Base-by-base conservation (phyloP, 30 jellyfish, hydroid and myxozoan species). In the Calvadosia cruxmelitensis region DNA sequence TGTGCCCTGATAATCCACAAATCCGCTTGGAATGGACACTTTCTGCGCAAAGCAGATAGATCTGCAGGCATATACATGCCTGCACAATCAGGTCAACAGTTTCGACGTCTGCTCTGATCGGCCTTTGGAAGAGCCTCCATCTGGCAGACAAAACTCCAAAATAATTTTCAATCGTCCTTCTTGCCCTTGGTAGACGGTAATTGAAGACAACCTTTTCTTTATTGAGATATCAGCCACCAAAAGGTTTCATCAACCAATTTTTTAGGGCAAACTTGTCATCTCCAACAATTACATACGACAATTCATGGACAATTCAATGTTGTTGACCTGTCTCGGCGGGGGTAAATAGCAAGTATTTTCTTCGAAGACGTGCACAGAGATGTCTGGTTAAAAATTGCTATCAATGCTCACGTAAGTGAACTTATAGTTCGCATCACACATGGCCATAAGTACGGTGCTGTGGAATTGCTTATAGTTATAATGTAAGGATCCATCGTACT, bases 261-360 rank as follows among this genome's bases (percentile, higher is more conserved):
- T 76, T 71, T 52, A 83, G 63, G 27, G 91, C 85, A 75, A 84
- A 84, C 35, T 78, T 82, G 20, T 84, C 93, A 33, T 63, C 95
- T n/a, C 80, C 82, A 61, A 78, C 77, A 27, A 84, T 34, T 23
- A 84, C 82, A 70, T 70, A 77, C 1, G 70, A 73, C 29, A 78
- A 65, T 34, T 69, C n/a, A n/a, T n/a, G n/a, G n/a, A n/a, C n/a
- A n/a, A n/a, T n/a, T n/a, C n/a, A n/a, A n/a, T n/a, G n/a, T n/a
- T n/a, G n/a, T n/a, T n/a, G n/a, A n/a, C n/a, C n/a, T n/a, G n/a
- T n/a, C n/a, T n/a, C n/a, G n/a, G n/a, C n/a, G n/a, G n/a, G n/a
- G n/a, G n/a, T n/a, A n/a, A n/a, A n/a, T n/a, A n/a, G n/a, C n/a
- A n/a, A n/a, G n/a, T n/a, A n/a, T n/a, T n/a, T n/a, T n/a, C n/a